Evolutionary conservation across 2,888 invertebrate species (phyloP), one percentile per base, ranked within the genome.

Genomic region (Oscheius onirici): DNA sequence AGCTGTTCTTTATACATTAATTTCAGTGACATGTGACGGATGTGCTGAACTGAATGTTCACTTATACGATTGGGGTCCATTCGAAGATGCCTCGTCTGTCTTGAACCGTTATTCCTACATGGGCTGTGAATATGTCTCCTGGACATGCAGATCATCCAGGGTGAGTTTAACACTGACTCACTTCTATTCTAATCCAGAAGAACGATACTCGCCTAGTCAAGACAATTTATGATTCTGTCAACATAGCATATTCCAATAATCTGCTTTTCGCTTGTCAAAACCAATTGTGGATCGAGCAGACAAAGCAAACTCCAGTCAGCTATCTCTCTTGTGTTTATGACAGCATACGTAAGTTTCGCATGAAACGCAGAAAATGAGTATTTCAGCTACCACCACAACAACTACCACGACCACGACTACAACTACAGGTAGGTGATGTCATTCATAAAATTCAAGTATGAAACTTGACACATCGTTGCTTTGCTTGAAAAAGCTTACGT

Each of bases 11-110:
- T n/a, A n/a, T n/a, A n/a, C n/a, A n/a, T n/a, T n/a, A n/a, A n/a
- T 17, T 61, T 52, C 46, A 70, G 70, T 54, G 10, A 70, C 61
- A 13, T 79, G 79, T 57, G 73, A 76, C 51, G 73, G 71, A 22
- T 79, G 79, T 51, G 60, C 72, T 5, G 71, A 74, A 10, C 57
- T 79, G 40, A 68, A 76, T 46, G 77, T 79, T 11, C 71, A 74
- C 28, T 52, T 77, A 3, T 79, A 72, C 70, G 71, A 76, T n/a
- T 72, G 71, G 22, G 71, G 74, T 26, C 79, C 77, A 0, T 79
- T 61, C 49, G 71, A 75, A 22, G 81, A 81, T 43, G 81, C 75
- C 0, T 74, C 79, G 5, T 77, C 79, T 2, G 79, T 79, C n/a
- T 58, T 81, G 46, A 81, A 81, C 61, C 57, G 78, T 43, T 81